A percentile compares a stretch with the other conserved stretches of the same genome.
Conservation (phyloP, 2,797 vertebrate species). For the Apogon hyalosoma region DNA sequence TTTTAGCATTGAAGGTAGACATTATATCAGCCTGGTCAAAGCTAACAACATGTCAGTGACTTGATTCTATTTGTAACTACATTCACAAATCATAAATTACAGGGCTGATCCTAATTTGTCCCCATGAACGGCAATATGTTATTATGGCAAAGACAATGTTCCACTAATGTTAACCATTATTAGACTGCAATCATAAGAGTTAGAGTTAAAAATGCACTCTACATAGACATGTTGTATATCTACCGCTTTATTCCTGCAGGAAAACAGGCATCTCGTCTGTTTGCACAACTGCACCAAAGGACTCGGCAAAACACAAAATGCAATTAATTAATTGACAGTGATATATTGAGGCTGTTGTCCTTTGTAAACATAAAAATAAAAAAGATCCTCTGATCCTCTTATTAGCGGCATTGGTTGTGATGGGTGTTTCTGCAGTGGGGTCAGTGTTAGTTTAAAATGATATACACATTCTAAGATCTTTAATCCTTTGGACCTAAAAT, state of each 20-base stretch:
- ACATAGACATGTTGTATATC: conserved; percentile 8
- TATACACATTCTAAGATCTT: not conserved
- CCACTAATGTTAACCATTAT: conserved; percentile 26
- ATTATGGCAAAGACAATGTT: not conserved
- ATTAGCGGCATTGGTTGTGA: not conserved
- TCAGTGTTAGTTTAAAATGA: not conserved
- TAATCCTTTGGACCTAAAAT: conserved; percentile 16
- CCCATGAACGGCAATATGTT: not conserved
- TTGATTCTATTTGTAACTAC: too few species aligned
- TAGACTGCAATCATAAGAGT: conserved; percentile 5
- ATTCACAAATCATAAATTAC: too few species aligned
- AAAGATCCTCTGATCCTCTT: not conserved
- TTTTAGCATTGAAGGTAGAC: too few species aligned
- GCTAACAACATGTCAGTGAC: too few species aligned
- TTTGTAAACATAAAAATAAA: too few species aligned
- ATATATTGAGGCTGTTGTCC: not conserved
- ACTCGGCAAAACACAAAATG: conserved; percentile 8
- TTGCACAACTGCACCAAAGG: not conserved
- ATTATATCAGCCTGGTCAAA: too few species aligned
- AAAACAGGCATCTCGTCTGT: conserved; percentile 24
- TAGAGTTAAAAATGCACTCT: conserved; percentile 21
- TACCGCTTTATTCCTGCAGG: too few species aligned
- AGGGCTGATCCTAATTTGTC: too few species aligned
- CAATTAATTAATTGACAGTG: conserved; percentile 9
- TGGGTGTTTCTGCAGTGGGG: not conserved